Conservation (phyloP, 2,113 vertebrate species). For the Podarcis cretensis region DNA sequence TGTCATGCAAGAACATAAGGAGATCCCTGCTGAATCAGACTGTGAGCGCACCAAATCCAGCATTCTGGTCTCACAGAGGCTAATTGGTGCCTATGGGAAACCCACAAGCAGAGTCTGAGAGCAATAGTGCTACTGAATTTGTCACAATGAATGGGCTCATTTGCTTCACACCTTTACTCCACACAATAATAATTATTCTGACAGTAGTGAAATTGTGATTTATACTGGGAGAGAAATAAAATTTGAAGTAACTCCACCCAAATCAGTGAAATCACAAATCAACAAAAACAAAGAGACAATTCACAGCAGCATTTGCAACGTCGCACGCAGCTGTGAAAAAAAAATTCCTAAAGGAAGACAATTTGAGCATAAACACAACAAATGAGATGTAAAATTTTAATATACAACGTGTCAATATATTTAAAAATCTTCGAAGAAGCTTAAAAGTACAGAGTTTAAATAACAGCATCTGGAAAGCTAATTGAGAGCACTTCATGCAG, state of each 20-base stretch:
- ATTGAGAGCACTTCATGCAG: constrained; percentile 8
- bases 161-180: background rate
- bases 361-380: background rate
- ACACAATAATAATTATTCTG: background rate
- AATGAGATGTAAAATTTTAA: background rate
- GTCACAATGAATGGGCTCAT: background rate
- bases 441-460: constrained; percentile 9
- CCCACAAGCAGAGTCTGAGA: background rate
- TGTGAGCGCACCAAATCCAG: too few relatives aligned
- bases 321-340: background rate
- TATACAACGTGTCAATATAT: background rate
- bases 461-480: background rate
- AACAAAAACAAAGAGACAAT: background rate
- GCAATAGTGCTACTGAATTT: background rate
- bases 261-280: background rate
- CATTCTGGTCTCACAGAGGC: too few relatives aligned
- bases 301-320: background rate
- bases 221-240: background rate
- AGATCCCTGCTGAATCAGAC: too few relatives aligned
- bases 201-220: background rate
- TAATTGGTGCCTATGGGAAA: background rate
- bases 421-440: background rate
- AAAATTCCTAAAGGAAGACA: background rate
- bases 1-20: too few relatives aligned
- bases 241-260: background rate